phyloP scores from a whole-genome alignment of 2,113 vertebrate species.

The Dicrurus megarhynchus region DNA sequence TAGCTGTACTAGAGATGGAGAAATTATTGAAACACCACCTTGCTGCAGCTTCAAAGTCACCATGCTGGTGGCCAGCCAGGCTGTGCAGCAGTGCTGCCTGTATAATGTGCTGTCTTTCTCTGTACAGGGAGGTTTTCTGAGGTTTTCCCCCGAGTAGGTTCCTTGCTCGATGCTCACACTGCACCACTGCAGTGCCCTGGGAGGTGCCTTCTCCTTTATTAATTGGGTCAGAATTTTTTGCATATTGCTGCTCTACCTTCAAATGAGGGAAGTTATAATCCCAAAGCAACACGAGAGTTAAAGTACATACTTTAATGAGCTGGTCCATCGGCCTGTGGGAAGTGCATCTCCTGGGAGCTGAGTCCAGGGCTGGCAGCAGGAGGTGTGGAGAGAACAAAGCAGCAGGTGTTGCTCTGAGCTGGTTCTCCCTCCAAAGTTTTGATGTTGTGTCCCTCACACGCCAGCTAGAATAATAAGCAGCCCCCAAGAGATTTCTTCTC shows the following conservation, averaged over 20 bases:
- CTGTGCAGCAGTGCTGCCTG: neutral
- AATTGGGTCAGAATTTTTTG: slow-evolving; percentile 49
- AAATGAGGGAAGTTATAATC: neutral
- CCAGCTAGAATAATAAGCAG: neutral
- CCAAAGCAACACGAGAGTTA: slow-evolving; percentile 13
- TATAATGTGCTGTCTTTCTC: neutral
- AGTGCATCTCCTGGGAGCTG: neutral
- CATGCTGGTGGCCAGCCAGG: neutral
- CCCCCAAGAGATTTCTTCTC: neutral
- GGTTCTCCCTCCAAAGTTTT: neutral
- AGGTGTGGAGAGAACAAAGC: neutral
- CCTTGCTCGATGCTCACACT: neutral
- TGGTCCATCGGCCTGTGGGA: neutral
- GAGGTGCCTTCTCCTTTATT: slow-evolving; percentile 22
- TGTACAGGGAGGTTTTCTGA: neutral
- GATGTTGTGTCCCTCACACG: neutral
- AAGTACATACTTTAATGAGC: slow-evolving; percentile 24
- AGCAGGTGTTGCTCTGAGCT: neutral
- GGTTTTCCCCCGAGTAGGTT: neutral
- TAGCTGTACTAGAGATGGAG: neutral
- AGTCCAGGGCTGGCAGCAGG: neutral
- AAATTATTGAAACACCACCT: neutral
- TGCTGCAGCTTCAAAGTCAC: neutral
- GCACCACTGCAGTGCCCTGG: neutral
- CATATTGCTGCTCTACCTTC: neutral